Percentiles rank a stretch among this genome's conserved stretches.
phyloP scores from a whole-genome alignment of 2,888 invertebrate genomes.

The Leptogaster cylindrica region DNA sequence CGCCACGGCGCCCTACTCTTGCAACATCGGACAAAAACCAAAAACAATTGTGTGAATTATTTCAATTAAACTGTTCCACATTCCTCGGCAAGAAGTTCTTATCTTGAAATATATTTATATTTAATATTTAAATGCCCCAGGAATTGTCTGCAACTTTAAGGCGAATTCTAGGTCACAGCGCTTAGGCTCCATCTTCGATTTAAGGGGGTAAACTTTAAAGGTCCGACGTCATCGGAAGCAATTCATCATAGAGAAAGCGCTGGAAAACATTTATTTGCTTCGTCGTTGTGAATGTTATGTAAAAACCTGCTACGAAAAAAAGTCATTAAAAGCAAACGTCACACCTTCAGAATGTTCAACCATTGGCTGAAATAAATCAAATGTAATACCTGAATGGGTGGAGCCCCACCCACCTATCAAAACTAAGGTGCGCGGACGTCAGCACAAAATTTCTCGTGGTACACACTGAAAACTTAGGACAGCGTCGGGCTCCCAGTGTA shows the following conservation, averaged over 20 bases:
- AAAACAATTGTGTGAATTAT: no score
- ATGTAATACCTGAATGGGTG: constrained; percentile 49
- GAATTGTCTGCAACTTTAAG: neutral
- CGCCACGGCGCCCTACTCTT: no score
- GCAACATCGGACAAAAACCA: no score
- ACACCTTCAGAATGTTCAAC: constrained; percentile 61
- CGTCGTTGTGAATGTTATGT: constrained; percentile 25
- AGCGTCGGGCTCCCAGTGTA: constrained; percentile 34
- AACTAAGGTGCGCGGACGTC: constrained; percentile 48
- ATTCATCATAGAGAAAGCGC: constrained; percentile 23
- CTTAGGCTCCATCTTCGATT: constrained; percentile 15
- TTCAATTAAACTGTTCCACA: no score
- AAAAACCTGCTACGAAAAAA: constrained; percentile 17
- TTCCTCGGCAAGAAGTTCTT: no score
- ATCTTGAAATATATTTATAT: no score
- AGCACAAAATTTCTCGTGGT: constrained; percentile 48
- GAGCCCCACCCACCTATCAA: constrained; percentile 50
- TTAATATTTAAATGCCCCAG: no score
- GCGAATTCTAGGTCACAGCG: constrained; percentile 24
- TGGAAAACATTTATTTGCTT: constrained; percentile 27
- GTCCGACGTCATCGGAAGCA: constrained; percentile 30
- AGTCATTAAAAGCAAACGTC: constrained; percentile 53
- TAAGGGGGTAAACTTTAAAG: constrained; percentile 11
- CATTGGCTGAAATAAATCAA: constrained; percentile 63
- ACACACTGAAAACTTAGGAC: constrained; percentile 41